These are phyloP conservation scores for Scomber japonicus DNA, from an alignment of 2,113 vertebrate genomes.

Conservation along the genomic window DNA sequence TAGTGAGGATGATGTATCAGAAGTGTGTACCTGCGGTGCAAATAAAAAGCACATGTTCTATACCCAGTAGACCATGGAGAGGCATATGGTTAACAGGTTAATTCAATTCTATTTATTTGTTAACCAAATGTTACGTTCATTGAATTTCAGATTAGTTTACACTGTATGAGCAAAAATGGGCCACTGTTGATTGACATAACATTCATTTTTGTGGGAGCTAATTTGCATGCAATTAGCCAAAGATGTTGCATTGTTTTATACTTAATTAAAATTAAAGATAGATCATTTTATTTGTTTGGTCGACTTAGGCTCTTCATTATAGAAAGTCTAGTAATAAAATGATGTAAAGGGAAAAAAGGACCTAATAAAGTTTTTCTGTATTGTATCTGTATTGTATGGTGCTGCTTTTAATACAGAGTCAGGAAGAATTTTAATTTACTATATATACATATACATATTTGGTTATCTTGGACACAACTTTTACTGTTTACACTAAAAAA, in stretches of 20 bases:
- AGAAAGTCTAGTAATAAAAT: background rate
- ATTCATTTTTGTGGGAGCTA: background rate
- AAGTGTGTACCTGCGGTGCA: constrained; percentile 28
- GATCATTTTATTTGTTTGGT: background rate
- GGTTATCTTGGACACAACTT: background rate
- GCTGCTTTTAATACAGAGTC: background rate
- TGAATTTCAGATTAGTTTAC: background rate
- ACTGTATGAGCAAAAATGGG: background rate
- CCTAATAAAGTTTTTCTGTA: background rate
- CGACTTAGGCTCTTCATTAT: background rate
- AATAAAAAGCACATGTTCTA: constrained; percentile 35
- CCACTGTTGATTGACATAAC: constrained; percentile 1
- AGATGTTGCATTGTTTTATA: background rate
- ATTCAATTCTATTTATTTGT: background rate
- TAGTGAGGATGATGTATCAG: constrained; percentile 31
- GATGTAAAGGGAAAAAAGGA: background rate
- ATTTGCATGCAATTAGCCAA: background rate
- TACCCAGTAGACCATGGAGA: background rate
- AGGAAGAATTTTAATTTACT: too few species aligned
- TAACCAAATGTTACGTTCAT: constrained; percentile 3
- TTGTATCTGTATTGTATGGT: too few species aligned
- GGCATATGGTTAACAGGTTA: constrained; percentile 31
- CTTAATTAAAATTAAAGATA: background rate
- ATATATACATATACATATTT: too few species aligned
- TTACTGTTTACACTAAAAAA: background rate